These are phyloP conservation scores for Apodemus agrarius DNA, from an alignment of 2,797 vertebrate species.

Conservation along the genomic window DNA sequence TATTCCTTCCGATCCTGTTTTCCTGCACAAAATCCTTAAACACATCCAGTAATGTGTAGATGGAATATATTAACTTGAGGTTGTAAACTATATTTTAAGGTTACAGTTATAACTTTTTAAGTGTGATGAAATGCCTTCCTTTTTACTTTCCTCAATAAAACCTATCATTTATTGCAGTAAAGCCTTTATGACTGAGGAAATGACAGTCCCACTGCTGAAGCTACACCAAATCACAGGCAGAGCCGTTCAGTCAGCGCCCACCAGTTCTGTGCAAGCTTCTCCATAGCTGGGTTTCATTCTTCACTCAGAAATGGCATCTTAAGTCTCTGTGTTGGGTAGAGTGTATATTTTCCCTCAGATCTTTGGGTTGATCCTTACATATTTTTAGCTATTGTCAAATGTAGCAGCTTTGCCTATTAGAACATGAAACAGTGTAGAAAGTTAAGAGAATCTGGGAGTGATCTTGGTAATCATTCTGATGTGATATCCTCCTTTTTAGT, in stretches of 20 bases:
- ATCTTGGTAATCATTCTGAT: neutral
- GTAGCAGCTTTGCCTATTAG: neutral
- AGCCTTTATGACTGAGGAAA: conserved; percentile 82
- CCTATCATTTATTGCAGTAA: conserved; percentile 83
- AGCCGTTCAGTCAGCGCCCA: conserved; percentile 70
- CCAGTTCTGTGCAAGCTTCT: conserved; percentile 42
- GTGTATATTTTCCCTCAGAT: conserved; percentile 17
- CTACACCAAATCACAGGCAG: conserved; percentile 63
- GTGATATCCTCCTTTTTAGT: neutral
- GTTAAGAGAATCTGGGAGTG: neutral
- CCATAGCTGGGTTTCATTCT: conserved; percentile 71
- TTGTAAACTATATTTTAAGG: conserved; percentile 83
- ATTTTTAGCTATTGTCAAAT: neutral
- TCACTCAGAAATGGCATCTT: conserved; percentile 51
- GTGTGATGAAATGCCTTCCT: conserved; percentile 83
- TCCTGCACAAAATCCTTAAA: conserved; percentile 77
- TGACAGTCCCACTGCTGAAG: conserved; percentile 78
- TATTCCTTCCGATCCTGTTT: conserved; percentile 70
- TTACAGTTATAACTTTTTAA: conserved; percentile 84
- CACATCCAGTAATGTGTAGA: conserved; percentile 80
- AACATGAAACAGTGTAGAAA: neutral
- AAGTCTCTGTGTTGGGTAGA: conserved; percentile 35
- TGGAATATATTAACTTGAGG: conserved; percentile 83
- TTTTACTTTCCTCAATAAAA: conserved; percentile 85
- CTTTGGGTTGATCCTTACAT: conserved; percentile 16